phyloP scores from a whole-genome alignment of 92 coral and sea anemone genomes.

The Pocillopora grandis region DNA sequence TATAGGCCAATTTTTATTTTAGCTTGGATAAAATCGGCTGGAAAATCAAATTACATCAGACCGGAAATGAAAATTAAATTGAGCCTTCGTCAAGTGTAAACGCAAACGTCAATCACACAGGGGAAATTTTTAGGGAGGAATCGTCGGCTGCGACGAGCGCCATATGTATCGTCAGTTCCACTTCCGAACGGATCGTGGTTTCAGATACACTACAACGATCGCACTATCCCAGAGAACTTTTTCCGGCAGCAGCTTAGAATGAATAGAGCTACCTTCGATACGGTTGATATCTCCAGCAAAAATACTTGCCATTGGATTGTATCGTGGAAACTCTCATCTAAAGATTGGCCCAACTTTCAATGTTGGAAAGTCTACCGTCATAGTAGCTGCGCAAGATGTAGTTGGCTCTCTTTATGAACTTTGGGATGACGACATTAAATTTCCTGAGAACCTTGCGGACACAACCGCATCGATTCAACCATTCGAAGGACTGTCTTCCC shows the following conservation, averaged over 20 bases:
- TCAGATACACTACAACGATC: conserved; percentile 27
- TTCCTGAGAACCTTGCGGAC: conserved; percentile 26
- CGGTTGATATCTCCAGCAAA: conserved; percentile 20
- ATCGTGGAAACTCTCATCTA: conserved; percentile 37
- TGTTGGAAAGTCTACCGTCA: conserved; percentile 42
- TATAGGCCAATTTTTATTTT: no score
- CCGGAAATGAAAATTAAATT: no score
- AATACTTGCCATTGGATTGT: conserved; percentile 35
- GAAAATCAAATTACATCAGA: neutral
- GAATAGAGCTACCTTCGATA: conserved; percentile 27
- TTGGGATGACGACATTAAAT: conserved; percentile 41
- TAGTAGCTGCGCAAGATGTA: conserved; percentile 39
- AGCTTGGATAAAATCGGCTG: neutral
- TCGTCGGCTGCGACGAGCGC: neutral
- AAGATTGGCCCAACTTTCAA: conserved; percentile 41
- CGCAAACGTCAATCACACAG: neutral
- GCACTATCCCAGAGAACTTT: conserved; percentile 20
- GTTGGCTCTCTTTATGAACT: conserved; percentile 36
- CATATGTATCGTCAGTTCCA: conserved; percentile 19
- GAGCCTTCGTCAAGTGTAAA: no score
- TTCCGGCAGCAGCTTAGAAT: conserved; percentile 34
- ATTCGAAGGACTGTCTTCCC: conserved; percentile 24
- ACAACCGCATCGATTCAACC: conserved; percentile 19
- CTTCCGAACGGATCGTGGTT: conserved; percentile 43
- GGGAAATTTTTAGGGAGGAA: neutral